Base-by-base conservation (phyloP, 1,140 invertebrate genomes). In the Drosophila kanapiae region DNA sequence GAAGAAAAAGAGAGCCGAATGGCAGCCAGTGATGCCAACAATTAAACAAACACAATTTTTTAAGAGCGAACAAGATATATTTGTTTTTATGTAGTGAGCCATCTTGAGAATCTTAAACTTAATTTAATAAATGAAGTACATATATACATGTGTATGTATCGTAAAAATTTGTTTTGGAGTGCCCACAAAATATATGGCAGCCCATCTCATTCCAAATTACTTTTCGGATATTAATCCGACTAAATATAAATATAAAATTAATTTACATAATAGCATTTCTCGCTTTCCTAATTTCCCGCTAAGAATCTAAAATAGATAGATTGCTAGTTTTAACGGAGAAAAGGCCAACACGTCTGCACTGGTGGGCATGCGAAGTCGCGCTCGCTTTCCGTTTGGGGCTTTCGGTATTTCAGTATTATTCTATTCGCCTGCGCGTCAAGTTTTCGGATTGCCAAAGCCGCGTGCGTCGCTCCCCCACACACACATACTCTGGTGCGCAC, bases 341-440 rank as follows among this genome's bases (percentile, higher is more conserved):
- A 43, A 14, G 8, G 60, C 29, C 29, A 16, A 65, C 9, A 4
- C 8, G 47, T 0, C 65, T 43, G 49, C 29, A n/a, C 61, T 65
- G 45, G n/a, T 33, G 47, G 62, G 60, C 71, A 64, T 67, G 61
- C 45, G 48, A 35, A 18, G 53, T 18, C 47, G 60, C 65, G 56
- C 59, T 68, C 65, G 64, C 53, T 54, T 63, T 81, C 64, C 57
- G 63, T 48, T 74, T 60, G 78, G 67, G 64, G 79, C 82, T 78
- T 78, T 38, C 37, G 27, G 65, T 47, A 65, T 67, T 59, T 79
- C 78, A 88, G 84, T 88, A 90, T 88, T 88, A 88, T 88, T 88
- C 85, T 88, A 84, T 88, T 84, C 85, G 80, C 60, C 80, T 84
- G 64, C 84, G 77, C 80, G 59, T 62, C 69, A 90, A 90, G 84